Base-by-base conservation (phyloP, 2,888 invertebrate species). In the Poecilobothrus nobilitatus region DNA sequence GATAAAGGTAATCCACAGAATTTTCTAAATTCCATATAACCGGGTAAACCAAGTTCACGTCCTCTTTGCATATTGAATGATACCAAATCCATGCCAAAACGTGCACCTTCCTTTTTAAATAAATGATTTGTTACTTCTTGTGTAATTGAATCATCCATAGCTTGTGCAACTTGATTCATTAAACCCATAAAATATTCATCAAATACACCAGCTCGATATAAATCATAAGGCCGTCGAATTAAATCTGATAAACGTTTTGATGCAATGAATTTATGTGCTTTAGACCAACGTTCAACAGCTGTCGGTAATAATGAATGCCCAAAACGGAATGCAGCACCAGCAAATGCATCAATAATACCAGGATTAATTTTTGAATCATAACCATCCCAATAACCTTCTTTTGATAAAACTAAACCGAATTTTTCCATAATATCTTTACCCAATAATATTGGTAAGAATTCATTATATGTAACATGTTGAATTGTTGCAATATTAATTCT, bases 11-110 rank as follows among this genome's bases (percentile, higher is more conserved):
- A 84, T 3, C 94, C 94, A 76, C 94, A 94, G 87, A 92, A 93
- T 81, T 93, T 92, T 73, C 94, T 88, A 84, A 91, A 94, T 80
- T 94, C 93, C 92, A 94, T 94, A 81, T 95, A 95, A 67, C 94
- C 92, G 62, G 95, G 95, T 69, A 95, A 83, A 71, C 95, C 95
- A 75, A 94, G 93, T 79, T 95, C 95, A 71, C 95, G 88, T 67
- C 94, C 95, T 78, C 95, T 86, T 81, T 94, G 94, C 91, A 95
- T 93, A 80, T 95, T 95, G 79, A 95, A 92, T 12, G 95, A 91
- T 20, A 94, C 94, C 76, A 95, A 84, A 81, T 95, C 95, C 88
- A 95, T 89, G 73, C 95, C 95, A 77, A 91, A 92, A 69, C 90
- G 83, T 44, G 81, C 78, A 71, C 81, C 81, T 62, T 88, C 88